Percentiles rank a stretch among this genome's conserved stretches.
phyloP scores from a whole-genome alignment of 2,888 invertebrate genomes.

The Melipona beecheii region DNA sequence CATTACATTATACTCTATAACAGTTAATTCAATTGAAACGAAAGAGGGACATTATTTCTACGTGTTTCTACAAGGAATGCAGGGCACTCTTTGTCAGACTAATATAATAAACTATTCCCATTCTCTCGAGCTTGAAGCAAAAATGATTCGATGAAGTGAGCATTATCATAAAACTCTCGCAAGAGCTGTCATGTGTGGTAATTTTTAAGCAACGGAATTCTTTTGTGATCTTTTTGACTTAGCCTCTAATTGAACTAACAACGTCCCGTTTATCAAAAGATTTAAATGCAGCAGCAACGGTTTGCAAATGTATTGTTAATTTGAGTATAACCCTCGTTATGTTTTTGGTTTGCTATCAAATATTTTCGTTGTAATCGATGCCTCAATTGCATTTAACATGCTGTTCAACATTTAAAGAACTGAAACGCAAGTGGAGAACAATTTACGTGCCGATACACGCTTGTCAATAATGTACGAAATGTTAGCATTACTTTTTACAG shows the following conservation, averaged over 20 bases:
- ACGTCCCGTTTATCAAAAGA: slow-evolving; percentile 54
- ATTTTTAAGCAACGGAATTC: slow-evolving; percentile 30
- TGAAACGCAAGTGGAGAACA: background rate
- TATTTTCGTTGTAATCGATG: slow-evolving; percentile 62
- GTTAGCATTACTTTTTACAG: slow-evolving; percentile 75
- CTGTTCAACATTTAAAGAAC: background rate
- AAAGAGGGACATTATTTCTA: background rate
- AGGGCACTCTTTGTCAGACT: background rate
- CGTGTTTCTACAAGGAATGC: background rate
- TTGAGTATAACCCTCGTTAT: background rate
- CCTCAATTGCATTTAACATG: background rate
- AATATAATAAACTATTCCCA: slow-evolving; percentile 11
- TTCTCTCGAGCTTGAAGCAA: slow-evolving; percentile 3
- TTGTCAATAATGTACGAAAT: slow-evolving; percentile 2
- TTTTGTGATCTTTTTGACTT: background rate
- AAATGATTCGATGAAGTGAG: background rate
- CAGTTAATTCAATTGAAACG: background rate
- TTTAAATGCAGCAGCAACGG: slow-evolving; percentile 41
- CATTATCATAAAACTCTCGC: background rate
- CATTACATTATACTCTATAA: background rate
- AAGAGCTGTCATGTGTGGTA: slow-evolving; percentile 30
- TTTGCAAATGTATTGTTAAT: slow-evolving; percentile 22
- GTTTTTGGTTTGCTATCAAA: slow-evolving; percentile 46
- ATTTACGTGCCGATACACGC: slow-evolving; percentile 35
- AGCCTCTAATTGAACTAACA: slow-evolving; percentile 47